Conservation (phyloP, 2,888 invertebrate species). For the Brenthis daphne region DNA sequence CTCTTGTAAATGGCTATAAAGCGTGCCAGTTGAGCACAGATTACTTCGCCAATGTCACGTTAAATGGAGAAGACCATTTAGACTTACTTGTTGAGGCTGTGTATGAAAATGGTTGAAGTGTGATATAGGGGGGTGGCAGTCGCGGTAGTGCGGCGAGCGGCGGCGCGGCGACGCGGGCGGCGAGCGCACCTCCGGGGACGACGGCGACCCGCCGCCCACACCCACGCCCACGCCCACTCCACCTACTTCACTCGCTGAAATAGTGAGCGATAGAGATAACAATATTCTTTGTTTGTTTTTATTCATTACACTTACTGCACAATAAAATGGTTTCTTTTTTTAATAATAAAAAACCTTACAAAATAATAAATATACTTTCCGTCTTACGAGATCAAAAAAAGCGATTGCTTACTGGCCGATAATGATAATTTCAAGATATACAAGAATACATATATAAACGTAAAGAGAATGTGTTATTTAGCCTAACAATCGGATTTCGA, state of each 20-base stretch:
- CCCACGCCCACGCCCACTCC: conserved; percentile 58
- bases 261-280: background rate
- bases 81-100: conserved; percentile 89
- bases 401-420: too few relatives aligned
- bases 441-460: too few relatives aligned
- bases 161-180: conserved; percentile 71
- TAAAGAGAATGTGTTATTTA: too few relatives aligned
- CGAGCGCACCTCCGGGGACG: conserved; percentile 67
- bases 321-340: too few relatives aligned
- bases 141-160: conserved; percentile 68
- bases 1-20: too few relatives aligned
- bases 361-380: too few relatives aligned
- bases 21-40: too few relatives aligned
- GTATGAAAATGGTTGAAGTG: conserved; percentile 96
- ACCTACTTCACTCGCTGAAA: conserved; percentile 48
- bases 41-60: too few relatives aligned
- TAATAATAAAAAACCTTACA: too few relatives aligned
- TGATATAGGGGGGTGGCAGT: conserved; percentile 83
- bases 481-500: too few relatives aligned
- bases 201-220: conserved; percentile 54
- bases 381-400: too few relatives aligned
- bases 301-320: background rate
- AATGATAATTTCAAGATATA: too few relatives aligned
- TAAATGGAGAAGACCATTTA: background rate
- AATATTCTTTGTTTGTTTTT: background rate